These are phyloP conservation scores for Heterodera schachtii DNA, from an alignment of 1,140 invertebrate species.

Conservation along the genomic window DNA sequence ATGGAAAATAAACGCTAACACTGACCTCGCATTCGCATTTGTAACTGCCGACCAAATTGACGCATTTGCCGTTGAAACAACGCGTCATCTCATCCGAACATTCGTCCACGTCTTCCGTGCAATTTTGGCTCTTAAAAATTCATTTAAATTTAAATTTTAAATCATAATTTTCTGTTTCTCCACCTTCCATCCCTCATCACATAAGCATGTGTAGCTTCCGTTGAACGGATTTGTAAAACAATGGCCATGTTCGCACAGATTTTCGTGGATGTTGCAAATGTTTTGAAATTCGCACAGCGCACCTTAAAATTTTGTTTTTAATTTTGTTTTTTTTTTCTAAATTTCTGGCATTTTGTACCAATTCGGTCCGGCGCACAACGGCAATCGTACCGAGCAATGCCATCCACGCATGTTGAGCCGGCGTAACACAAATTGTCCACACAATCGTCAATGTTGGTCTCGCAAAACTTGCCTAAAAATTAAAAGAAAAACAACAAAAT, in stretches of 20 bases:
- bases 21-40: conserved; percentile 69
- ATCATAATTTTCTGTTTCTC: not conserved
- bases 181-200: conserved; percentile 37
- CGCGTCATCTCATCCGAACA: conserved; percentile 13
- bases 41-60: conserved; percentile 81
- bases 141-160: conserved; percentile 18
- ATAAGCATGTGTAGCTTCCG: conserved; percentile 34
- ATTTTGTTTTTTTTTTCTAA: not conserved
- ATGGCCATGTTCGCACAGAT: conserved; percentile 27
- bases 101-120: conserved; percentile 86
- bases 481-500: not conserved
- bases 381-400: conserved; percentile 91
- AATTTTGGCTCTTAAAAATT: conserved; percentile 81
- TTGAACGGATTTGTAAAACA: conserved; percentile 23
- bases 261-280: conserved; percentile 24
- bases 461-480: not conserved
- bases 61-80: conserved; percentile 85
- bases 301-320: conserved; percentile 3
- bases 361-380: conserved; percentile 86
- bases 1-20: not conserved
- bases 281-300: conserved; percentile 47
- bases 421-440: conserved; percentile 69
- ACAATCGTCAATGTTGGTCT: conserved; percentile 39
- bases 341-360: conserved; percentile 20
- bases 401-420: conserved; percentile 90